Evolutionary conservation across 1,140 invertebrate genomes (phyloP), one percentile per base, ranked within the genome.

Genomic region (Acromyrmex echinatior): DNA sequence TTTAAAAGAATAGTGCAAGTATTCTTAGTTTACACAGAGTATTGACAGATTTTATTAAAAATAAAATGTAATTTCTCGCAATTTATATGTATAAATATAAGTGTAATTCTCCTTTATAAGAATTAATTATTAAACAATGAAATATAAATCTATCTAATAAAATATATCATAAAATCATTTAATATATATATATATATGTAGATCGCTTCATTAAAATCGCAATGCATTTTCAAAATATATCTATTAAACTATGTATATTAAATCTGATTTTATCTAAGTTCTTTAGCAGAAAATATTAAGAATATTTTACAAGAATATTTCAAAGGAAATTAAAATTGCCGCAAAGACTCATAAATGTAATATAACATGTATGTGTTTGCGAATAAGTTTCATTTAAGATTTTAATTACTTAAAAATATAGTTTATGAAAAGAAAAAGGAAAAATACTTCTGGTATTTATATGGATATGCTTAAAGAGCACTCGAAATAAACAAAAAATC

Each of bases 311-410:
- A 28, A 77, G 3, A 45, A n/a, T 51, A 49, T 53, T 3, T 31
- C 6, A 21, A 6, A 25, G 2, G 35, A 53, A 16, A 12, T 58
- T 2, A 56, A 80, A 35, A 80, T 21, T 14, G 28, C 7, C 14
- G 18, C 12, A 21, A 21, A 31, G 2, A 16, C 18, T 79, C 18
- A 31, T 49, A 51, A 62, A 77, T 45, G 4, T 62, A 62, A 62
- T 25, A 62, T 60, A 31, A n/a, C 18, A 49, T 21, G 39, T 16
- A 1, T 28, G 25, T 9, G 10, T 45, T 45, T n/a, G 10, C 6
- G 9, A 65, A 63, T 25, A 62, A 28, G 35, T 49, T 79, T n/a
- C 10, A 63, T 78, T 79, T 16, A n/a, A 51, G 9, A 45, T 7
- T 31, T 74, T 21, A 56, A 60, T 58, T 35, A 76, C 53, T 60